Base-by-base conservation (phyloP, 2,888 invertebrate species). In the Dilophus febrilis region DNA sequence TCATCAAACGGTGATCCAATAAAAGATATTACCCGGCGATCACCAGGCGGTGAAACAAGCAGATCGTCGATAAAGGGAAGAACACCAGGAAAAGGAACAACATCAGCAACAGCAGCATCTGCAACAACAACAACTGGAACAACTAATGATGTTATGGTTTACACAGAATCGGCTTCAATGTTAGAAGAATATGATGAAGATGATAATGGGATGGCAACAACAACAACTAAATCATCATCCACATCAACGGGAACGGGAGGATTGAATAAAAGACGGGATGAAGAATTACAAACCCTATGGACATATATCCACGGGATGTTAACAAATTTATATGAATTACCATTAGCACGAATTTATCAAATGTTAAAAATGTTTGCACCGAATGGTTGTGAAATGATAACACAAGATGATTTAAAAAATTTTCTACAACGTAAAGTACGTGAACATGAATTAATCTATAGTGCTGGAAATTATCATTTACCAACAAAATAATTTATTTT, bases 281-380 rank as follows among this genome's bases (percentile, higher is more conserved):
- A 41, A 26, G 41, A 41, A 29, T 65, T 92, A 42, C 91, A 91
- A 70, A 77, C 77, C 3, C 91, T 92, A 60, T 95, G 95, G 95
- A 87, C 91, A 0, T 95, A 94, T 54, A 91, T 95, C 50, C 84
- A 90, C 35, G 94, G 92, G 14, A 95, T 95, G 95, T 64, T 95
- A 42, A 91, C 91, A 11, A 95, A 95, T 66, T 66, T 95, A 46
- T 91, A 92, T 52, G 85, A 84, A 0, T 67, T 94, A 55, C 84
- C 91, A 0, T 64, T 94, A 46, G 92, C 94, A 49, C 68, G 92
- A 40, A 94, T 95, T 50, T 90, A 92, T 61, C 87, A 90, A 56
- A 94, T 94, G 91, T 61, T 95, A 44, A 88, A 90, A 58, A 85
- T 94, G 79, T 95, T 95, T 66, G 91, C 91, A 2, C 87, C 90